These are phyloP conservation scores for Agapetus fuscipes DNA, from an alignment of 2,888 invertebrate species.

Conservation along the genomic window DNA sequence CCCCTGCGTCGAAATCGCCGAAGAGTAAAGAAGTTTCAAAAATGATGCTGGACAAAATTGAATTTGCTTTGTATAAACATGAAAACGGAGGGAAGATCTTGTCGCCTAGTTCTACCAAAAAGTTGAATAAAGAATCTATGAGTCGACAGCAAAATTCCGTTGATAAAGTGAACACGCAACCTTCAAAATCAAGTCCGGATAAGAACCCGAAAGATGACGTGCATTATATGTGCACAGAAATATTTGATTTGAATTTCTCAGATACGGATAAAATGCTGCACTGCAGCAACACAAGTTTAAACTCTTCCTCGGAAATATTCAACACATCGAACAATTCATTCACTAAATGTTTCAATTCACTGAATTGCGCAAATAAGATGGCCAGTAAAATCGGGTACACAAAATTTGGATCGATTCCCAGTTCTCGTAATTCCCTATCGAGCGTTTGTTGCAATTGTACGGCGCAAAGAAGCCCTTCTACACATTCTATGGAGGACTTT, in stretches of 20 bases:
- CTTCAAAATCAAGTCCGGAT: slow-evolving; percentile 23
- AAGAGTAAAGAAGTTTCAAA: slow-evolving; percentile 44
- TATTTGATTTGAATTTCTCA: slow-evolving; percentile 30
- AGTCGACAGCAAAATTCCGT: slow-evolving; percentile 7
- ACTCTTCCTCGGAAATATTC: slow-evolving; percentile 25
- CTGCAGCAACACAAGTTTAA: slow-evolving; percentile 16
- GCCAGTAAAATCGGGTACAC: slow-evolving; percentile 37
- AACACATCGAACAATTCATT: slow-evolving; percentile 24
- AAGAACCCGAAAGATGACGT: slow-evolving; percentile 28
- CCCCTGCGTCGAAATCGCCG: slow-evolving; percentile 3
- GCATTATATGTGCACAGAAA: slow-evolving; percentile 43
- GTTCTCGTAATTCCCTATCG: slow-evolving; percentile 23
- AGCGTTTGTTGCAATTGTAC: slow-evolving; percentile 29
- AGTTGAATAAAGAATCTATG: neutral
- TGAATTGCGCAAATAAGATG: slow-evolving; percentile 34
- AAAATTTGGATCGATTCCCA: slow-evolving; percentile 27
- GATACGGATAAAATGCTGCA: slow-evolving; percentile 12
- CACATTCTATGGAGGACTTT: slow-evolving; percentile 6
- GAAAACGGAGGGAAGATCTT: slow-evolving; percentile 26
- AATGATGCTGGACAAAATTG: slow-evolving; percentile 56
- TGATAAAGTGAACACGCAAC: slow-evolving; percentile 28
- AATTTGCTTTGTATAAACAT: slow-evolving; percentile 47
- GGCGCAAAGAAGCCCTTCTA: neutral
- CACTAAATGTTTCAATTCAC: slow-evolving; percentile 36
- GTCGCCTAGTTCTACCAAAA: slow-evolving; percentile 12